These are phyloP conservation scores for Phrynocephalus versicolor DNA, from an alignment of 2,113 vertebrate species.

Conservation along the genomic window DNA sequence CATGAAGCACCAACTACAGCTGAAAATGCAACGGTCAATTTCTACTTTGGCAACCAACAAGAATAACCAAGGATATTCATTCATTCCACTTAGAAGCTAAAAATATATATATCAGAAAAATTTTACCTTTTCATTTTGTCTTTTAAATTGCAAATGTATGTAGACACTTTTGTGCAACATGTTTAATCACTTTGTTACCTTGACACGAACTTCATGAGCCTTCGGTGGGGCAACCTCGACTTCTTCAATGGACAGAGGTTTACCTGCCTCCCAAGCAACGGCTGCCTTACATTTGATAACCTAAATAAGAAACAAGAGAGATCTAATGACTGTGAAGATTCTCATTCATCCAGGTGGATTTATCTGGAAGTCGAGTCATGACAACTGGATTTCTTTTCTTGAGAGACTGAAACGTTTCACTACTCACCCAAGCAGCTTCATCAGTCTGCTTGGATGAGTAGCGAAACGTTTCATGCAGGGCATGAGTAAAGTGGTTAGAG, in stretches of 20 bases:
- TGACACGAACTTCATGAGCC: slow-evolving; percentile 84
- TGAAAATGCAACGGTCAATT: background rate
- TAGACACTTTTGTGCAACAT: background rate
- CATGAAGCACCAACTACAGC: too few species aligned
- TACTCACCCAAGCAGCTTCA: too few species aligned
- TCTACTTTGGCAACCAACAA: background rate
- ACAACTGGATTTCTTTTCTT: too few species aligned
- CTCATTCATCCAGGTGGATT: too few species aligned
- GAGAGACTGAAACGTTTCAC: too few species aligned
- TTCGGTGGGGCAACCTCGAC: slow-evolving; percentile 81
- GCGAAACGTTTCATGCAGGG: too few species aligned
- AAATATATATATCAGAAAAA: background rate
- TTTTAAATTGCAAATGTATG: background rate
- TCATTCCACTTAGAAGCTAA: background rate
- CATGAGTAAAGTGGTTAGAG: too few species aligned
- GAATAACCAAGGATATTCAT: background rate
- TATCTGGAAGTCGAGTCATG: too few species aligned
- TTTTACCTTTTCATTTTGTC: background rate
- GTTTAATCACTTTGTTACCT: slow-evolving; percentile 72
- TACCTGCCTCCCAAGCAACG: slow-evolving; percentile 81
- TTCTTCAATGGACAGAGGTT: slow-evolving; percentile 81
- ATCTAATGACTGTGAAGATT: background rate
- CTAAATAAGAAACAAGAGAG: slow-evolving; percentile 53
- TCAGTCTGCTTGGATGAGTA: too few species aligned
- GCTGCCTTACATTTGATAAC: slow-evolving; percentile 82